phyloP scores from a whole-genome alignment of 2,797 vertebrate species.

The Rhinichthys osculus region DNA sequence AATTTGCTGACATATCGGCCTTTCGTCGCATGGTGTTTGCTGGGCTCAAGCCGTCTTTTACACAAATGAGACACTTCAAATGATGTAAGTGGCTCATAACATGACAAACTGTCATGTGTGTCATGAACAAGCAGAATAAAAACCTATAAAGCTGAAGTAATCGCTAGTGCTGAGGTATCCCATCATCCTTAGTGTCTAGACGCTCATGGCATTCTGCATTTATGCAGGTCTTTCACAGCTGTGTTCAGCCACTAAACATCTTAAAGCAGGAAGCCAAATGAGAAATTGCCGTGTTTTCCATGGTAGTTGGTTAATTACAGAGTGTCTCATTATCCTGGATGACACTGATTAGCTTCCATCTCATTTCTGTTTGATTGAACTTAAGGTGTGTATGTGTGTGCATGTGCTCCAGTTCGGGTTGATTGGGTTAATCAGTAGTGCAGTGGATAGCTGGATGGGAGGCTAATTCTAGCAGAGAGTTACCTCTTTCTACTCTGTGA shows the following conservation, averaged over 20 bases:
- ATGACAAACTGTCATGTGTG: constrained; percentile 31
- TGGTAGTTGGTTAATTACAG: constrained; percentile 63
- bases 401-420: constrained; percentile 20
- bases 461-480: constrained; percentile 30
- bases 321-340: constrained; percentile 62
- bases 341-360: constrained; percentile 64
- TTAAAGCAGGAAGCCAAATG: constrained; percentile 55
- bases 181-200: constrained; percentile 35
- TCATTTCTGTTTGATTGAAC: constrained; percentile 53
- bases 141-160: constrained; percentile 23
- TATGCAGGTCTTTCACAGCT: background rate
- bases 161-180: constrained; percentile 2
- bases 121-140: background rate
- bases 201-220: background rate
- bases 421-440: constrained; percentile 52
- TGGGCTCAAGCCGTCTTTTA: constrained; percentile 3
- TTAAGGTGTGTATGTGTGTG: constrained; percentile 29
- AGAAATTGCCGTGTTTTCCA: constrained; percentile 51
- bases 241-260: constrained; percentile 48
- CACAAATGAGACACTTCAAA: constrained; percentile 30
- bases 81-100: constrained; percentile 24
- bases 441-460: constrained; percentile 11
- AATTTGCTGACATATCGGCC: constrained; percentile 40
- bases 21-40: constrained; percentile 9
- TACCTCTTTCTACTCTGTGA: background rate